Evolutionary conservation across 2,113 vertebrate genomes (phyloP).

Genomic region (Hippocampus mohnikei): DNA sequence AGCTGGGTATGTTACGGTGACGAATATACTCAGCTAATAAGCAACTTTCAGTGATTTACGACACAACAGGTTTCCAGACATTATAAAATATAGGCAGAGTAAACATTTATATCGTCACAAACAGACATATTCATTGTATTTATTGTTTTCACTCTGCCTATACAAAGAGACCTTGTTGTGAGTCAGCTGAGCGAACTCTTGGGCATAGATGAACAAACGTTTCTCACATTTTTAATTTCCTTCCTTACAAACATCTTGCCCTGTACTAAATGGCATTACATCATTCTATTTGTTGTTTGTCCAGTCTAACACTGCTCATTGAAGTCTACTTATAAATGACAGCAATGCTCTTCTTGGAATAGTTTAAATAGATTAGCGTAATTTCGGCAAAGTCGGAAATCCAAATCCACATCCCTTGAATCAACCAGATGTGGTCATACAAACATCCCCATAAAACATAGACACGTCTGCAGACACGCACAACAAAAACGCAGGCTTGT

Average conservation of each 20-base stretch:
- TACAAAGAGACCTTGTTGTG: background rate
- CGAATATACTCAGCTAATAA: background rate
- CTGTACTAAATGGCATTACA: background rate
- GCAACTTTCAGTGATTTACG: background rate
- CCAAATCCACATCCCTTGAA: background rate
- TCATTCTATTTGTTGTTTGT: background rate
- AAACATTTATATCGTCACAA: too few species aligned
- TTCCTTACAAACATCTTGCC: background rate
- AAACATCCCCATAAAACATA: slow-evolving; percentile 13
- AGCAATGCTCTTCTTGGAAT: background rate
- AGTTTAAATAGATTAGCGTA: background rate
- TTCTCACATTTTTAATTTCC: slow-evolving; percentile 1
- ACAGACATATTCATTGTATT: too few species aligned
- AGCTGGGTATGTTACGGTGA: background rate
- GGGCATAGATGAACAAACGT: background rate
- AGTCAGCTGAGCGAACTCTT: background rate
- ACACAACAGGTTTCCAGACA: background rate
- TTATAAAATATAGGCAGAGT: background rate
- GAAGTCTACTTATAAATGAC: background rate
- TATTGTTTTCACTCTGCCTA: too few species aligned
- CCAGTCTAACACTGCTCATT: background rate
- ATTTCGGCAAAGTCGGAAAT: background rate
- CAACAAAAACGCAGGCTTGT: background rate
- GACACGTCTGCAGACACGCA: background rate
- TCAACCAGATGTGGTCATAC: background rate